Base-by-base conservation (phyloP, 2,888 invertebrate genomes). In the Ditula angustiorana region DNA sequence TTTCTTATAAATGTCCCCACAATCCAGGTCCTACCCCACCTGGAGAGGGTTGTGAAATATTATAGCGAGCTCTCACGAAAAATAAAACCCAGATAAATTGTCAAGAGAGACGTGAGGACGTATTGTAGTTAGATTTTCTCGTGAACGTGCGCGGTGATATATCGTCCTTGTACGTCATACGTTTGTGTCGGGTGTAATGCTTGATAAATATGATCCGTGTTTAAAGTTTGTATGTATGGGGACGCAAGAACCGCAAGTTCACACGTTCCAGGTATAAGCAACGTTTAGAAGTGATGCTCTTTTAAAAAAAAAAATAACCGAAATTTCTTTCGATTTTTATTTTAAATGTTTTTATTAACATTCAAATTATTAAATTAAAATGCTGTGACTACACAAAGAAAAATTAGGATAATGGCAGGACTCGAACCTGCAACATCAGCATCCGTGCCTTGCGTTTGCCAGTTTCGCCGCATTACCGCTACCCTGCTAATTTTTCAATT, bases 21-120 rank as follows among this genome's bases (percentile, higher is more conserved):
- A 55, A 30, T 30, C 69, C 70, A 66, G 67, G 71, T 59, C 57
- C 60, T 57, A 66, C 55, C 69, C 72, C 81, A 81, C 79, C 80
- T 83, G 83, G 76, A 81, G 19, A 24, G 35, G 11, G 62, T 67
- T 68, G 72, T 81, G 77, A 82, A 78, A 81, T 81, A 82, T 81
- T 77, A 77, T 75, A 69, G 70, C 69, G 64, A 72, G 77, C 80
- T 78, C 70, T 75, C 72, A 69, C 68, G 76, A 77, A 79, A 69
- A 69, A 67, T 67, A 66, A 61, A 53, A 37, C 68, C 60, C 53
- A 52, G 70, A 74, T 76, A 78, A 74, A 74, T 77, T 72, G 74
- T 70, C 66, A 55, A 46, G 37, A 19, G 60, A 41, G 61, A 62
- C 60, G 66, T 57, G 53, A 24, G 46, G 49, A 41, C 65, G 46